A percentile compares a stretch with the other conserved stretches of the same genome.
Evolutionary conservation across 1,140 invertebrate genomes (phyloP).

Genomic region (honey bee (Apis mellifera)): Amel_HAv3.1 CM009936.2:2052001-2052500

Average conservation of each 20-base stretch:
- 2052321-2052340: too few relatives aligned
- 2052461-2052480: not conserved
- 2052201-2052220: too few relatives aligned
- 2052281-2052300: not conserved
- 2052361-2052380: too few relatives aligned
- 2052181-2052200: not conserved
- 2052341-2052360: too few relatives aligned
- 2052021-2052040: slow-evolving; percentile 12
- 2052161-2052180: not conserved
- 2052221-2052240: too few relatives aligned
- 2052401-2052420: not conserved
- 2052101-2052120: not conserved
- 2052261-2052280: not conserved
- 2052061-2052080: slow-evolving; percentile 27
- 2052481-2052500: not conserved
- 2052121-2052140: not conserved
- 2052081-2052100: slow-evolving; percentile 18
- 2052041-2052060: not conserved
- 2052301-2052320: not conserved
- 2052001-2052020: not conserved
- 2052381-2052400: not conserved
- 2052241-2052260: too few relatives aligned
- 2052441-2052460: not conserved
- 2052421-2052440: not conserved
- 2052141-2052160: not conserved